Evolutionary conservation across 23 tunicate genomes (phyloP).

Genomic region (Trididemnum nubilum): DNA sequence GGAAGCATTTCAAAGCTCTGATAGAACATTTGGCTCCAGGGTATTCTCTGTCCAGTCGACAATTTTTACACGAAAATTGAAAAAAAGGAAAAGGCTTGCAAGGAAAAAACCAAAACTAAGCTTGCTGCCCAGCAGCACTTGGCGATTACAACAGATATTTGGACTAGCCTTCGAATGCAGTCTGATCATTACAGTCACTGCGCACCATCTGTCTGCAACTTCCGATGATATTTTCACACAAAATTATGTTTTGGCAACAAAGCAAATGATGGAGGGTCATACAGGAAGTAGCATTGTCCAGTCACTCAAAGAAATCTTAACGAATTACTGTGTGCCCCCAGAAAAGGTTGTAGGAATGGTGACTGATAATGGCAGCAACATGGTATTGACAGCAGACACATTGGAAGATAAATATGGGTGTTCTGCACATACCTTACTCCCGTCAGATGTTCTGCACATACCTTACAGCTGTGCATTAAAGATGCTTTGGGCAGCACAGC

Average conservation of each 20-base stretch:
- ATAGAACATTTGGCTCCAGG: slow-evolving; percentile 28
- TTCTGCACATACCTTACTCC: background rate
- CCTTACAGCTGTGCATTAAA: slow-evolving; percentile 3
- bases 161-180: background rate
- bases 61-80: background rate
- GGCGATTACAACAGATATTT: slow-evolving; percentile 13
- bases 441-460: slow-evolving; percentile 6
- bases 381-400: background rate
- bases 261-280: slow-evolving; percentile 10
- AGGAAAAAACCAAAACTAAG: background rate
- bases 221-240: background rate
- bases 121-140: background rate
- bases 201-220: background rate
- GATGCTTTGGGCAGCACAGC: slow-evolving; percentile 5
- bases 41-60: slow-evolving; percentile 1
- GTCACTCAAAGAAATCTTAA: background rate
- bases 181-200: background rate
- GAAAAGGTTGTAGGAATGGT: slow-evolving; percentile 7
- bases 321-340: slow-evolving; percentile 3
- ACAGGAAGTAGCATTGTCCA: background rate
- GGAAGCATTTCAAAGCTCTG: slow-evolving; percentile 7
- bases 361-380: slow-evolving; percentile 1
- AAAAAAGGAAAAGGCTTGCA: background rate
- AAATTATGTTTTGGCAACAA: slow-evolving; percentile 14
- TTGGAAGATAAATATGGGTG: background rate